Evolutionary conservation across 1,140 invertebrate species (phyloP).

Genomic region (Bemisia tabaci): DNA sequence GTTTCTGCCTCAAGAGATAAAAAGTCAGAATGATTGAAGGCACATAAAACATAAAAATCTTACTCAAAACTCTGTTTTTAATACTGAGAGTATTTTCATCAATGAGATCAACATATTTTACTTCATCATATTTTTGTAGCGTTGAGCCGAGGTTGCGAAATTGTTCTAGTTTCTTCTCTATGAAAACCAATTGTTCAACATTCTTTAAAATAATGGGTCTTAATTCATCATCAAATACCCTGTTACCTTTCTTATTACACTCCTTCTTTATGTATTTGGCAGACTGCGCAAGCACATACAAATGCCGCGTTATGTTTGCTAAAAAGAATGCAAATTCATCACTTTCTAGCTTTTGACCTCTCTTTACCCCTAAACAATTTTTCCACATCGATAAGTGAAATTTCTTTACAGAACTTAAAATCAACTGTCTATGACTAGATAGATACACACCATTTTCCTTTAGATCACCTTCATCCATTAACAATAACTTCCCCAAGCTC

Average conservation of each 20-base stretch:
- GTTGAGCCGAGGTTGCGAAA: background rate
- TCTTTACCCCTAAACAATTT: background rate
- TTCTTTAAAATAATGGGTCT: background rate
- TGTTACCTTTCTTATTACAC: background rate
- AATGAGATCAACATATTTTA: background rate
- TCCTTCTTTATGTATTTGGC: background rate
- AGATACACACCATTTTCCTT: background rate
- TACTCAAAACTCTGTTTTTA: background rate
- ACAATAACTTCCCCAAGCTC: background rate
- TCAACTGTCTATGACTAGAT: background rate
- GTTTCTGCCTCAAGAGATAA: no score
- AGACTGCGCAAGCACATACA: background rate
- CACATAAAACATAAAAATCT: background rate
- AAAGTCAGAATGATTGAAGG: no score
- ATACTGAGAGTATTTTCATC: background rate
- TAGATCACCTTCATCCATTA: background rate
- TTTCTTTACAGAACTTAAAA: background rate
- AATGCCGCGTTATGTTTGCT: background rate
- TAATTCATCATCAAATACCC: background rate
- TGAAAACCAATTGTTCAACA: background rate
- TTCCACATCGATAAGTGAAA: background rate
- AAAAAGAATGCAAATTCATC: background rate
- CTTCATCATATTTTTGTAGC: background rate
- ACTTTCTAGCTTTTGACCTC: background rate
- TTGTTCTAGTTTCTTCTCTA: background rate